These are phyloP conservation scores for Channa maculata DNA, from an alignment of 2,113 vertebrate genomes.

Conservation along the genomic window DNA sequence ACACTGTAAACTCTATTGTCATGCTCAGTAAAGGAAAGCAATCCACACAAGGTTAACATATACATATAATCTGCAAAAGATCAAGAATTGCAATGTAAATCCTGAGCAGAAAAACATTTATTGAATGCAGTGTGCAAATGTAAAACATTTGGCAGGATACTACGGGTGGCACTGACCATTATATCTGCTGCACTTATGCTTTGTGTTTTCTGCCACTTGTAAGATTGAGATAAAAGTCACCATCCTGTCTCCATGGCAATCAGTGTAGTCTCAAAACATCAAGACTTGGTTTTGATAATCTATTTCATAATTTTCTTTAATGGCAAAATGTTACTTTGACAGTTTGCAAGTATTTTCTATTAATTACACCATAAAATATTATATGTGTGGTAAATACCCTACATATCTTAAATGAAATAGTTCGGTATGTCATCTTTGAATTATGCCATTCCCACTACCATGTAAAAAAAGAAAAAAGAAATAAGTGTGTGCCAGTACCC, in stretches of 20 bases:
- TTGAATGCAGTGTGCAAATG: background rate
- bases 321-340: background rate
- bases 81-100: no score
- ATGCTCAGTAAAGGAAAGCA: background rate
- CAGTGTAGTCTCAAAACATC: slow-evolving; percentile 36
- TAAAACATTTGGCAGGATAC: background rate
- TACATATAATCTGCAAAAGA: background rate
- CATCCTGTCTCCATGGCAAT: slow-evolving; percentile 67
- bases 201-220: slow-evolving; percentile 33
- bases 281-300: slow-evolving; percentile 42
- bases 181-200: slow-evolving; percentile 10
- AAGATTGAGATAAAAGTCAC: slow-evolving; percentile 41
- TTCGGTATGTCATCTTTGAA: slow-evolving; percentile 31
- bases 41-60: background rate
- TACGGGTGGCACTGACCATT: background rate
- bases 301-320: slow-evolving; percentile 16
- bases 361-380: no score
- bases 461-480: slow-evolving; percentile 10
- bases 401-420: slow-evolving; percentile 21
- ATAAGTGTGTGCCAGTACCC: slow-evolving; percentile 11
- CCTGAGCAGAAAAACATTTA: background rate
- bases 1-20: background rate
- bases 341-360: background rate
- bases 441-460: slow-evolving; percentile 14
- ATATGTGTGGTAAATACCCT: slow-evolving; percentile 21